Base-by-base conservation (phyloP, 2,888 invertebrate species). In the Ischnura elegans region DNA sequence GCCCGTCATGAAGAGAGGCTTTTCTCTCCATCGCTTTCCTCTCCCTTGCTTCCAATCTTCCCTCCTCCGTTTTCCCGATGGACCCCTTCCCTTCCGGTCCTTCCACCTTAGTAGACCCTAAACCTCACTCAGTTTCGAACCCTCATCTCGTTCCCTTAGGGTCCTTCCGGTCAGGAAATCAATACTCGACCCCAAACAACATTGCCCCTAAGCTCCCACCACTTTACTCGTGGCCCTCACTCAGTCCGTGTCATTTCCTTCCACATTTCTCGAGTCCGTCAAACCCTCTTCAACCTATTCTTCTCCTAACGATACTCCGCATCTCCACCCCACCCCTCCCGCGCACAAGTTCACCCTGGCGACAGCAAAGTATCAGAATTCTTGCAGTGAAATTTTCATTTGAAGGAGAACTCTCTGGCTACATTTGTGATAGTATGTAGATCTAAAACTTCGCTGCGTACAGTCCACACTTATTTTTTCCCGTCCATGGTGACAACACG, bases 101-200 rank as follows among this genome's bases (percentile, higher is more conserved):
- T 90, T 61, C 90, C 90, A 61, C 90, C 90, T 90, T 90, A 43
- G 90, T n/a, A 61, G 90, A 55, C 61, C 61, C 90, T 90, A 90
- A 86, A 90, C 90, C 90, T 90, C 90, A 61, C 90, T 61, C 19
- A 90, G 90, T 90, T 90, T 55, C 42, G 87, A 87, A 87, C 87
- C 87, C 87, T 55, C 87, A 87, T 87, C 55, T 87, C 87, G 55
- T 87, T 87, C 90, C 90, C n/a, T 90, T 61, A 55, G 66, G 90
- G 90, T 90, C 43, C 61, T 90, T 90, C 90, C 90, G 90, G 90
- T 90, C 90, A 90, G 90, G 90, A 85, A 84, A 85, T 85, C 93
- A 36, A 93, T 93, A 85, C 90, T 61, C 90, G 90, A 90, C 84
- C 84, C 93, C 84, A 93, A 93, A 93, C 85, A 93, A 84, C 84